Conservation (phyloP, 2,888 invertebrate genomes). For the Ormia ochracea region DNA sequence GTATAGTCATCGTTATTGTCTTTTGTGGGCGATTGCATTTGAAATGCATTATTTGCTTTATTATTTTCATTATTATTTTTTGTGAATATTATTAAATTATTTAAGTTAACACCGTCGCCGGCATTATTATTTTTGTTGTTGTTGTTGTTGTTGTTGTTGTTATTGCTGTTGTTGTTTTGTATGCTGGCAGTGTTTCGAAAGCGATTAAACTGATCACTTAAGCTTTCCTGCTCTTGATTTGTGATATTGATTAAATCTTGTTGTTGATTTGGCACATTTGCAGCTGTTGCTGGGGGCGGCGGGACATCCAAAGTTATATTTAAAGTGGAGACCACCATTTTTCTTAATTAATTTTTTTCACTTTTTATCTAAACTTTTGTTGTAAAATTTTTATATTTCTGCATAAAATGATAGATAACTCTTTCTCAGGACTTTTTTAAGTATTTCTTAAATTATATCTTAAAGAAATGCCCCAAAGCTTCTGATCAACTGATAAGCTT, state of each 20-base stretch:
- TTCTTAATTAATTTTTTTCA: constrained; percentile 6
- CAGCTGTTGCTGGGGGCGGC: constrained; percentile 2
- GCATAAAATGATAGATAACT: no score
- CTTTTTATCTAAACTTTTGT: neutral
- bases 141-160: constrained; percentile 15
- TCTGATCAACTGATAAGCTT: no score
- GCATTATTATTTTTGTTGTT: constrained; percentile 23
- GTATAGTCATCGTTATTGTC: constrained; percentile 19
- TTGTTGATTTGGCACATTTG: constrained; percentile 33
- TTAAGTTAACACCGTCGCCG: constrained; percentile 35
- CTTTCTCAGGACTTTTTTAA: no score
- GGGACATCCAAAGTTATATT: constrained; percentile 69
- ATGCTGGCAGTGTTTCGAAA: constrained; percentile 19
- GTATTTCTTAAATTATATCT: no score
- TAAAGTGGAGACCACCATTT: constrained; percentile 74
- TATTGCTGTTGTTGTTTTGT: constrained; percentile 25
- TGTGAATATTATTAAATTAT: constrained; percentile 26
- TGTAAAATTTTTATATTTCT: no score
- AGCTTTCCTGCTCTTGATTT: constrained; percentile 26
- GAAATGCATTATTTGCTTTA: constrained; percentile 48
- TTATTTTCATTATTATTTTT: constrained; percentile 45
- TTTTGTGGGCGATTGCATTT: constrained; percentile 32
- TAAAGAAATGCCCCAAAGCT: no score
- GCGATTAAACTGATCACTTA: constrained; percentile 21
- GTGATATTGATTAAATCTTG: constrained; percentile 29